phyloP scores from a whole-genome alignment of 2,797 vertebrate genomes.

The Echiichthys vipera region DNA sequence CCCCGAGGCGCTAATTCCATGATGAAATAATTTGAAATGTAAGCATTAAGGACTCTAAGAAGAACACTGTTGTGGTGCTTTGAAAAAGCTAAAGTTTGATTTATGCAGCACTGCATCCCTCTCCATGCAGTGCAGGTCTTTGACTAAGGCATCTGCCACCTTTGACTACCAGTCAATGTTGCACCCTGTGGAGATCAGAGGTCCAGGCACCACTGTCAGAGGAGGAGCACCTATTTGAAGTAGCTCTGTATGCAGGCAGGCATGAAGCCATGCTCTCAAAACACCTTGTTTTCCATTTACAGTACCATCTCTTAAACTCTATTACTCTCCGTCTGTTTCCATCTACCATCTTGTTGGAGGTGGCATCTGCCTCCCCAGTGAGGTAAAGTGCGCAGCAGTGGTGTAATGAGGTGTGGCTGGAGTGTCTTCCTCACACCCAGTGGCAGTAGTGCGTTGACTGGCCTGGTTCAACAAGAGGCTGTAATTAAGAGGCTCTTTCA shows the following conservation, averaged over 20 bases:
- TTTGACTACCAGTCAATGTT: constrained; percentile 17
- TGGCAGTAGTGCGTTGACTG: constrained; percentile 23
- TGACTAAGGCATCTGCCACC: constrained; percentile 31
- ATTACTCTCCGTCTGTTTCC: constrained; percentile 39
- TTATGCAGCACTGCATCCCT: not conserved
- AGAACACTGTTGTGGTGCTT: not conserved
- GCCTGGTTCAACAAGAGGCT: constrained; percentile 48
- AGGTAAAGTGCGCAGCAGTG: constrained; percentile 49
- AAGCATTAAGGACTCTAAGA: not conserved
- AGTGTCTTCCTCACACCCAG: constrained; percentile 36
- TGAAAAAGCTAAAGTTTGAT: constrained; percentile 7
- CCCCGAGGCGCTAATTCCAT: too few relatives aligned
- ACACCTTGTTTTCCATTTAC: constrained; percentile 32
- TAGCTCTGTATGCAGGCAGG: constrained; percentile 4
- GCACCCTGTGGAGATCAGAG: constrained; percentile 58
- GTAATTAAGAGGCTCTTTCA: constrained; percentile 65
- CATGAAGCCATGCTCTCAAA: not conserved
- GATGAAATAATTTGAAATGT: not conserved
- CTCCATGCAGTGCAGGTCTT: constrained; percentile 19
- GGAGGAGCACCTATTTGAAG: constrained; percentile 50
- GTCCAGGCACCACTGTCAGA: constrained; percentile 20
- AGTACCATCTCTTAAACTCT: constrained; percentile 32
- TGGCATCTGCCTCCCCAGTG: constrained; percentile 30
- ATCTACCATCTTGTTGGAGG: constrained; percentile 35
- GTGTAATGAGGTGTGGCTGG: constrained; percentile 59